Evolutionary conservation across 1,140 invertebrate species (phyloP), one percentile per base, ranked within the genome.

Genomic region (Anthonomus grandis): DNA sequence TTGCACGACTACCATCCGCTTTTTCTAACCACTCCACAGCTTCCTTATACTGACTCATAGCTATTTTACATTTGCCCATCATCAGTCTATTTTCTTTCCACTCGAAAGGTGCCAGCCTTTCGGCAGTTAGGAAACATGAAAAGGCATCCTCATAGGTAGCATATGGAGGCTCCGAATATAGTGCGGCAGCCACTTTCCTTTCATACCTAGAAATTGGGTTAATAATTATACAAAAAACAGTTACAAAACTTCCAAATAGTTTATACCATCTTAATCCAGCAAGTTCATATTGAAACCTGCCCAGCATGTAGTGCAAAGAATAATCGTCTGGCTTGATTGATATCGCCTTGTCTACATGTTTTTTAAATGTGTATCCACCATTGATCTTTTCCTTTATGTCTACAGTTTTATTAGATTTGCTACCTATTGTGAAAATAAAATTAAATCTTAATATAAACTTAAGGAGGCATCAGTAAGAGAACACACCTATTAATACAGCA

Each of bases 71-170:
- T 72, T 90, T 89, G 17, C 83, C 86, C 52, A 91, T 73, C 63
- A 79, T 83, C 13, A 89, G 73, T 58, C 79, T 76, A 68, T 89
- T 90, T 64, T 88, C 83, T 67, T 89, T 83, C 78, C 86, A 84
- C 12, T 64, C 55, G 23, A 52, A 52, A 21, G 80, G 78, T 36
- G 78, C 79, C 9, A 89, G 69, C 51, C 74, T 74, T 59, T 90
- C 85, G 17, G 86, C 85, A 65, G 81, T 74, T 49, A 82, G 57
- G 51, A 90, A 86, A 67, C 83, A 74, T 19, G 69, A 62, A n/a
- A 86, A 70, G 13, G 88, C 86, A 57, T 91, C 87, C 44, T 83
- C 74, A 51, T 81, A 80, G 0, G 82, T 83, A 2, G 81, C 78
- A 60, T 71, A 76, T 24, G 87, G 87, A 34, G 84, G 78, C 49